Evolutionary conservation across 2,888 invertebrate species (phyloP).

Genomic region (Notodonta ziczac): DNA sequence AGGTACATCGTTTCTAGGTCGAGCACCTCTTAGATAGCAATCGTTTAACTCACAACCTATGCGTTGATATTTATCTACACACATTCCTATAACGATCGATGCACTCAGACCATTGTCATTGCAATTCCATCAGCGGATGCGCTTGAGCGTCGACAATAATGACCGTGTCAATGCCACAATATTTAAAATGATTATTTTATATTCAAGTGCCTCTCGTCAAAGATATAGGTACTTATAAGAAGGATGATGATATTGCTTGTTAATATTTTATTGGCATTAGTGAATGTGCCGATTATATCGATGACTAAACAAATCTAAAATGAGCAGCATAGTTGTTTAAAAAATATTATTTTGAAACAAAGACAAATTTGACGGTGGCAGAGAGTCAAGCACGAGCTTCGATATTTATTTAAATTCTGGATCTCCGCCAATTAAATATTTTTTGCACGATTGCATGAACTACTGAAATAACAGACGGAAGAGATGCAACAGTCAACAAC

Average conservation of each 20-base stretch:
- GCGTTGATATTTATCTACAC: background rate
- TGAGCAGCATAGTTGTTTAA: background rate
- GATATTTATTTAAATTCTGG: slow-evolving; percentile 18
- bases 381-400: background rate
- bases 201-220: too few relatives aligned
- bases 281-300: background rate
- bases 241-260: too few relatives aligned
- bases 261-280: too few relatives aligned
- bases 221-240: too few relatives aligned
- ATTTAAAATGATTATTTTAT: background rate
- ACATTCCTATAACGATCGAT: slow-evolving; percentile 20
- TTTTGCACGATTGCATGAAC: slow-evolving; percentile 17
- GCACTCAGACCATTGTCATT: slow-evolving; percentile 29
- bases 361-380: background rate
- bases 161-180: background rate
- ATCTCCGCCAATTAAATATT: slow-evolving; percentile 16
- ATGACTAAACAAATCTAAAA: background rate
- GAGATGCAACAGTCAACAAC: too few relatives aligned
- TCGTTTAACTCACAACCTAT: too few relatives aligned
- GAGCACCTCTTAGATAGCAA: too few relatives aligned
- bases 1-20: too few relatives aligned
- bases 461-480: slow-evolving; percentile 5
- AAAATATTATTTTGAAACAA: background rate
- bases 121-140: slow-evolving; percentile 6
- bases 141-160: background rate